phyloP scores from a whole-genome alignment of 2,888 invertebrate genomes.

The Tetheella fluctuosa region DNA sequence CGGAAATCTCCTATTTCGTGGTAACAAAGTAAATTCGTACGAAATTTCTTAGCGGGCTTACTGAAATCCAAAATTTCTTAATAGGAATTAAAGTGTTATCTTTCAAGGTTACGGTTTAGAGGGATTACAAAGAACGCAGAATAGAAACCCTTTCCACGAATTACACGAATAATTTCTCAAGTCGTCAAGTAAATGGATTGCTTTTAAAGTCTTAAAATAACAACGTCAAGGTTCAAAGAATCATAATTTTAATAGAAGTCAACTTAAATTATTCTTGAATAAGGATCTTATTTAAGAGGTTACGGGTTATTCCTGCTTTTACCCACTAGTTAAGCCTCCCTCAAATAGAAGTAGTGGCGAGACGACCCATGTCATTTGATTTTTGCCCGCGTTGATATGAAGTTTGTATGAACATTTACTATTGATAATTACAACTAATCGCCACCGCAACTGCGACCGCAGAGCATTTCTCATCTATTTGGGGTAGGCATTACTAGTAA shows the following conservation, averaged over 20 bases:
- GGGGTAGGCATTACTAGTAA: too few species aligned
- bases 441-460: too few species aligned
- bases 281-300: background rate
- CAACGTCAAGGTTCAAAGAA: background rate
- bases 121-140: conserved; percentile 3
- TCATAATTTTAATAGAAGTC: background rate
- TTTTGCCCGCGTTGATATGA: too few species aligned
- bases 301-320: background rate
- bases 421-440: too few species aligned
- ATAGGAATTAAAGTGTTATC: conserved; percentile 4
- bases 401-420: too few species aligned
- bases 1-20: background rate
- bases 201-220: background rate
- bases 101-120: background rate
- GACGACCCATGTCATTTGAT: too few species aligned
- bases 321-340: background rate
- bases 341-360: background rate
- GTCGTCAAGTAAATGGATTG: background rate
- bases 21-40: background rate
- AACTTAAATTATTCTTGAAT: background rate
- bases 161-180: background rate
- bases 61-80: background rate
- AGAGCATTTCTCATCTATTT: too few species aligned
- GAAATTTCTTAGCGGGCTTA: background rate
- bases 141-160: conserved; percentile 3